Conservation (phyloP, 2,113 vertebrate species). For the Carettochelys insculpta region DNA sequence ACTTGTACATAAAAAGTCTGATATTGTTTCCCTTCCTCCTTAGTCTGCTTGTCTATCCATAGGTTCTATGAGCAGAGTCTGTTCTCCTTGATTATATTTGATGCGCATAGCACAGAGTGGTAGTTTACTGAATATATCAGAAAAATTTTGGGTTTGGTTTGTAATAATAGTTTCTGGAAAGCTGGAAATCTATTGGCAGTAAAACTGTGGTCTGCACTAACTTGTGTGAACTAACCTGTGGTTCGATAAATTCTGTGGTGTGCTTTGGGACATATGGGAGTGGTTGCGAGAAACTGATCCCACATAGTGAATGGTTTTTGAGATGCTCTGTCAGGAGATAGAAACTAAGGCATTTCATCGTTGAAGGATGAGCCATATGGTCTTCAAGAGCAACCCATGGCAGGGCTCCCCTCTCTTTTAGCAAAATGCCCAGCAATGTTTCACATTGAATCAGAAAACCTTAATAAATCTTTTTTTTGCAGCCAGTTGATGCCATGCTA, state of each 20-base stretch:
- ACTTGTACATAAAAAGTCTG: not conserved
- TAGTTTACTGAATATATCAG: not conserved
- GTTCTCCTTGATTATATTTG: not conserved
- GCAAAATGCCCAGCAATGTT: accelerated
- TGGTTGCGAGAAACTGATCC: not conserved
- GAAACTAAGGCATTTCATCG: too few species aligned
- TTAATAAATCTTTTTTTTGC: too few species aligned
- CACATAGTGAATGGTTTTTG: accelerated
- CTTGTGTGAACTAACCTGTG: not conserved
- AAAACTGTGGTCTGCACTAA: not conserved
- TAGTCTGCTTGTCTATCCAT: not conserved
- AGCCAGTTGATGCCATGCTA: too few species aligned
- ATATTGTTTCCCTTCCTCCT: not conserved
- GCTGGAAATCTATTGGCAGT: not conserved
- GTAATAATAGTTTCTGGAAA: not conserved
- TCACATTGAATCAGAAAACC: too few species aligned
- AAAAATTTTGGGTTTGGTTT: not conserved
- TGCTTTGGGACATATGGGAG: not conserved
- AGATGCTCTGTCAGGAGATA: too few species aligned
- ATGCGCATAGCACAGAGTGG: not conserved
- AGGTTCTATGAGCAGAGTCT: not conserved
- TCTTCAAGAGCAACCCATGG: not conserved
- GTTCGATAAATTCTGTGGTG: accelerated
- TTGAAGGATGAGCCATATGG: accelerated
- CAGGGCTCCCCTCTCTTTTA: too few species aligned